Evolutionary conservation across 2,888 invertebrate species (phyloP), one percentile per base, ranked within the genome.

Genomic region (Chymomyza amoena): DNA sequence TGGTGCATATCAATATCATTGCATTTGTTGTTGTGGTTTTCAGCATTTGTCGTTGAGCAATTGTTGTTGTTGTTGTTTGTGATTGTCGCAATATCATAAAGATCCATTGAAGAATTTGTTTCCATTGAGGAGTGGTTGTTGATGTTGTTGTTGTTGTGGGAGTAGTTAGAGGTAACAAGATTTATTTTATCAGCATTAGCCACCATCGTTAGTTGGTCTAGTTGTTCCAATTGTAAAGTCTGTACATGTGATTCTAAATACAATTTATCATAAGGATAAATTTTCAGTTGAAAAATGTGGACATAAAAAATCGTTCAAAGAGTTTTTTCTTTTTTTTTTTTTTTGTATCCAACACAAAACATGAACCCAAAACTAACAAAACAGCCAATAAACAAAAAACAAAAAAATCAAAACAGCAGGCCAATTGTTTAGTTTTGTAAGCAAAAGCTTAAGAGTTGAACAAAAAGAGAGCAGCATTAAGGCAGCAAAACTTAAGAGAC

Each of bases 161-260:
- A 91, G 90, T 89, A 90, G 89, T 90, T 91, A 89, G 90, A 90
- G 90, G 91, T 91, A 91, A 91, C 91, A 91, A 91, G 89, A 90
- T 91, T 91, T 91, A 91, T 90, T 90, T 91, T 91, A 91, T 91
- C 91, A 90, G 91, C 89, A 90, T 91, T 91, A 90, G 90, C 90
- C 91, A 91, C 89, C 90, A 91, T 89, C 91, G 92, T 92, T 90
- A 93, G 91, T 90, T 93, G 93, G 90, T 93, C 93, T 90, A 93
- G 91, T 83, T 83, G 79, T 89, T 93, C 93, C 92, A 93, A 91
- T 90, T 93, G 91, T 91, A 92, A 92, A 81, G 93, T 93, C 92
- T 90, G 92, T 92, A 90, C 90, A 86, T 91, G 91, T 91, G 91
- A 91, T 90, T 90, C 91, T 91, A 90, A 89, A 90, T 89, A 91